Conservation (phyloP, 2,888 invertebrate genomes). For the Spicauda simplicius region DNA sequence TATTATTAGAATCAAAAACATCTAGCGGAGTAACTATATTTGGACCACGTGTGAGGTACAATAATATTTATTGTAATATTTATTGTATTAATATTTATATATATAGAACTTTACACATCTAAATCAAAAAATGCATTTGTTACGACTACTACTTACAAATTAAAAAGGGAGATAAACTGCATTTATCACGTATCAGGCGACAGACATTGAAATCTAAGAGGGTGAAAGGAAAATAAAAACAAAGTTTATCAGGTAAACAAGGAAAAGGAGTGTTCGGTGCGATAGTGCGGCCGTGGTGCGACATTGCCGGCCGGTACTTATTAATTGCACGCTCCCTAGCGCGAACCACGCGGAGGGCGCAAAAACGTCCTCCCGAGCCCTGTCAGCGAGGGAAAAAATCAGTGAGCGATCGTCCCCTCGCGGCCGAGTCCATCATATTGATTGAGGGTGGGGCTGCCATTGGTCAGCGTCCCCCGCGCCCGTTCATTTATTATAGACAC, state of each 20-base stretch:
- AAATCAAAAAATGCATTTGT: too few species aligned
- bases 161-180: neutral
- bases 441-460: constrained; percentile 85
- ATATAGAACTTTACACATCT: too few species aligned
- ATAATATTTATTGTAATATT: too few species aligned
- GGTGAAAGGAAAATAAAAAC: constrained; percentile 42
- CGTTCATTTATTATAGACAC: constrained; percentile 86
- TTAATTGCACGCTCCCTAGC: constrained; percentile 80
- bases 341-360: constrained; percentile 72
- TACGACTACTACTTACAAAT: too few species aligned
- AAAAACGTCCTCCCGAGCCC: constrained; percentile 83
- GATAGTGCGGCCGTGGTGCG: constrained; percentile 33
- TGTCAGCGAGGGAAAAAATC: constrained; percentile 85
- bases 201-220: constrained; percentile 4
- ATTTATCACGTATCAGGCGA: neutral
- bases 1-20: too few species aligned
- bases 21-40: too few species aligned
- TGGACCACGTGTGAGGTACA: too few species aligned
- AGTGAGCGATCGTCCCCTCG: constrained; percentile 86
- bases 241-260: constrained; percentile 60
- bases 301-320: constrained; percentile 55
- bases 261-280: constrained; percentile 67
- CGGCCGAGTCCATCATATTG: constrained; percentile 85
- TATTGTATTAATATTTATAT: too few species aligned
- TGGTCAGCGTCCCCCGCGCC: constrained; percentile 83